These are phyloP conservation scores for Chironomus striatipennis DNA, from an alignment of 1,140 invertebrate species.

Conservation along the genomic window DNA sequence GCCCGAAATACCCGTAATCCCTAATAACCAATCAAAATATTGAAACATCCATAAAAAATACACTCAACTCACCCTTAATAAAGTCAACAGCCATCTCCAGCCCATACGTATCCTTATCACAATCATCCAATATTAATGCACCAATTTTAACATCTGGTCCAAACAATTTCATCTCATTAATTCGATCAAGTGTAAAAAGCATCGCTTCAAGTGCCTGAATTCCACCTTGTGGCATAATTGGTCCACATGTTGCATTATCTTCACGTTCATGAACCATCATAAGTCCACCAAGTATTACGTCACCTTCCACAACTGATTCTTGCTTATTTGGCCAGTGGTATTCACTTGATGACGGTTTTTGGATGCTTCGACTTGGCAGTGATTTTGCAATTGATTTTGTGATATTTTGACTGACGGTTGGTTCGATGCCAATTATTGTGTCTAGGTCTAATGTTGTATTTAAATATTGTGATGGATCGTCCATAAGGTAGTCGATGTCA, in stretches of 20 bases:
- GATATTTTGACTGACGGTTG: too few species aligned
- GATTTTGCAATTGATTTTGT: not conserved
- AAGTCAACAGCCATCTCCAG: constrained; percentile 94
- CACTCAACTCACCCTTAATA: constrained; percentile 77
- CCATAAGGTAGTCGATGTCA: not conserved
- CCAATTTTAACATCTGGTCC: constrained; percentile 70
- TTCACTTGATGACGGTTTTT: constrained; percentile 27
- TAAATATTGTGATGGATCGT: not conserved
- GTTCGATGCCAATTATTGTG: not conserved
- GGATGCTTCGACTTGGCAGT: not conserved
- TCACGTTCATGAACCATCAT: constrained; percentile 96
- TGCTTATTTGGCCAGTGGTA: constrained; percentile 72
- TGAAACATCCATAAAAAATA: not conserved
- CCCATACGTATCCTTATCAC: constrained; percentile 93
- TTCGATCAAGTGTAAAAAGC: constrained; percentile 80
- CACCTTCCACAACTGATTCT: constrained; percentile 73
- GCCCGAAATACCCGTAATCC: too few species aligned
- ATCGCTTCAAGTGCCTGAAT: constrained; percentile 85
- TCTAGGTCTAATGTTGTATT: not conserved
- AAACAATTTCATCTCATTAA: constrained; percentile 59
- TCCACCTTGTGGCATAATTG: constrained; percentile 90
- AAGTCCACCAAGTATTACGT: constrained; percentile 76
- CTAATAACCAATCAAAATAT: too few species aligned
- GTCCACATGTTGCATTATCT: constrained; percentile 72
- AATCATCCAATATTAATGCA: constrained; percentile 87